Evolutionary conservation across 2,888 invertebrate genomes (phyloP).

Genomic region (Archips xylosteana): DNA sequence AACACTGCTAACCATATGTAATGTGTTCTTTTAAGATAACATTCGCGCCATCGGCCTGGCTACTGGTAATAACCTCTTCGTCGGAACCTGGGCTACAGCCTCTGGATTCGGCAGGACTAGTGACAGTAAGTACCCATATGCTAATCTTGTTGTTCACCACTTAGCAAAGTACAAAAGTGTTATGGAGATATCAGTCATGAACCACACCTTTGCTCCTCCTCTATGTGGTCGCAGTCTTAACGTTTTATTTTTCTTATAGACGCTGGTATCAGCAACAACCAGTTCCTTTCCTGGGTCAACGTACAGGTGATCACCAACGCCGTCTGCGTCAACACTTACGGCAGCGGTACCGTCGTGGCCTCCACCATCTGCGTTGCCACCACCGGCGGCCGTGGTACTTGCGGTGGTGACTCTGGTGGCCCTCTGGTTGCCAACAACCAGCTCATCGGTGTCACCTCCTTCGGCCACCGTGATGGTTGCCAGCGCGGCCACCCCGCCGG

Average conservation of each 20-base stretch:
- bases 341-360: constrained; percentile 3
- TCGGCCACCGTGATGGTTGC: constrained; percentile 68
- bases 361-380: constrained; percentile 41
- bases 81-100: constrained; percentile 47
- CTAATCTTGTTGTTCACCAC: not conserved
- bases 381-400: constrained; percentile 40
- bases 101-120: constrained; percentile 57
- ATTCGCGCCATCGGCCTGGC: constrained; percentile 48
- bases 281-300: constrained; percentile 60
- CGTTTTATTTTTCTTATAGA: constrained; percentile 41
- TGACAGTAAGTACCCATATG: constrained; percentile 49
- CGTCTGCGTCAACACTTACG: constrained; percentile 40
- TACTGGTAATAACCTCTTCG: constrained; percentile 44
- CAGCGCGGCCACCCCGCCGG: constrained; percentile 28
- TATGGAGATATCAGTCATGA: too few relatives aligned
- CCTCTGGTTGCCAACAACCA: constrained; percentile 35
- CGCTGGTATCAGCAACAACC: constrained; percentile 49
- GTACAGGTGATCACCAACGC: constrained; percentile 54
- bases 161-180: constrained; percentile 28
- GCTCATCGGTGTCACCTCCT: constrained; percentile 62
- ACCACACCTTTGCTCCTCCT: too few relatives aligned
- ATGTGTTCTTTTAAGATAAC: constrained; percentile 34
- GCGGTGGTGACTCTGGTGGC: constrained; percentile 45
- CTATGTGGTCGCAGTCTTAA: not conserved
- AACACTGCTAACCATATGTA: not conserved